Evolutionary conservation across 2,888 invertebrate genomes (phyloP).

Genomic region (Euproctis similis): DNA sequence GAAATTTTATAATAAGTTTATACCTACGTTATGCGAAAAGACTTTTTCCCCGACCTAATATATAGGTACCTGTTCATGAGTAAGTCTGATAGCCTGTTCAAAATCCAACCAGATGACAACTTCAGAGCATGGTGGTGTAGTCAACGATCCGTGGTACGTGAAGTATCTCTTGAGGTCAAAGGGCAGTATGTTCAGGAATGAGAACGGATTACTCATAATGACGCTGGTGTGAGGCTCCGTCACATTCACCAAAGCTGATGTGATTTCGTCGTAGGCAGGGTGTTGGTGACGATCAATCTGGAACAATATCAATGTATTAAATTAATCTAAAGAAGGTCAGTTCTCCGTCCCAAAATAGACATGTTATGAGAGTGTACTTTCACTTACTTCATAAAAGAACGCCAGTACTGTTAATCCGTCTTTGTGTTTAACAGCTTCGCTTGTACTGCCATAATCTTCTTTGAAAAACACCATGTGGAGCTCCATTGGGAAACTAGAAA

Average conservation of each 20-base stretch:
- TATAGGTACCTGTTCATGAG: conserved; percentile 79
- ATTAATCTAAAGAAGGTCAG: too few relatives aligned
- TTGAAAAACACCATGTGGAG: conserved; percentile 87
- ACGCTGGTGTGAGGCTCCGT: conserved; percentile 69
- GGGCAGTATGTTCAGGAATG: conserved; percentile 72
- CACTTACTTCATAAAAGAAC: conserved; percentile 82
- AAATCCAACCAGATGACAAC: conserved; percentile 92
- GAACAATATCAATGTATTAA: conserved; percentile 10
- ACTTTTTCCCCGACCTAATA: too few relatives aligned
- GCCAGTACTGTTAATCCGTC: conserved; percentile 88
- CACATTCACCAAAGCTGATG: conserved; percentile 71
- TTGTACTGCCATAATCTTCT: conserved; percentile 76
- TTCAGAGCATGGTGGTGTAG: conserved; percentile 90
- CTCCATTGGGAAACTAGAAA: conserved; percentile 81
- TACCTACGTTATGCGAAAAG: too few relatives aligned
- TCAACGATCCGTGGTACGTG: conserved; percentile 89
- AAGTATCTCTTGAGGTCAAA: conserved; percentile 80
- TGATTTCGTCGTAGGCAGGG: conserved; percentile 76
- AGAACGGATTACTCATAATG: conserved; percentile 63
- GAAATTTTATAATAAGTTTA: too few relatives aligned
- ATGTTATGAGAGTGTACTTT: too few relatives aligned
- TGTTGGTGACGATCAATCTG: conserved; percentile 69
- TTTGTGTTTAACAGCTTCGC: conserved; percentile 77
- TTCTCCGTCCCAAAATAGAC: too few relatives aligned
- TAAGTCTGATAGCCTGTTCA: conserved; percentile 80